Base-by-base conservation (phyloP, 2,888 invertebrate species). In the Acanthosepion lycidas region DNA sequence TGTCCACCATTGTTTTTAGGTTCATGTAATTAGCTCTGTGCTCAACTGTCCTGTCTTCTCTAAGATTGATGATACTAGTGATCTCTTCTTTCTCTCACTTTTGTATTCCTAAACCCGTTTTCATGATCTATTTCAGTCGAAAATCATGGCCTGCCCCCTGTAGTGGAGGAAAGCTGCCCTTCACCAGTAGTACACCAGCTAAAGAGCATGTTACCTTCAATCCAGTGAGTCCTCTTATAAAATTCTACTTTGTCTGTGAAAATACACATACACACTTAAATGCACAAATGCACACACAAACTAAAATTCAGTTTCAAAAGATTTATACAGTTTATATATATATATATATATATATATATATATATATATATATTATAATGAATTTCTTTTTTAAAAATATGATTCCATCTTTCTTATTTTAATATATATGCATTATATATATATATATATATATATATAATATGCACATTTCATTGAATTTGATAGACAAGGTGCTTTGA, bases 171-270 rank as follows among this genome's bases (percentile, higher is more conserved):
- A 78, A 78, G 78, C n/a, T 78, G 18, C 78, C 78, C n/a, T 78
- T 78, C 18, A 78, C 78, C n/a, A 78, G 78, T 18, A 78, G 78
- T n/a, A 78, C 78, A n/a, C 78, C 78, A 78, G 78, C 78, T 78
- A 78, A 78, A n/a, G 78, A 78, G 78, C 78, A 78, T n/a, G 78
- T 78, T n/a, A 78, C n/a, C 78, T 78, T 78, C 78, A n/a, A 78
- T 15, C 78, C 78, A 33, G 78, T 78, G 18, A 78, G 78, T 78
- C 78, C 1, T 78, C 8, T 78, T 78, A 78, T 78, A 2, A 42
- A 42, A 3, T 42, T 42, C 42, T 42, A 33, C 12, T 51, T 53
- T 93, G 49, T 53, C 15, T n/a, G 53, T 12, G 26, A 15, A 92
- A 28, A 92, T 23, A 48, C 6, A 33, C 48, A 42, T 26, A 48